Base-by-base conservation (phyloP, 2,113 vertebrate genomes). In the Lanius collurio region DNA sequence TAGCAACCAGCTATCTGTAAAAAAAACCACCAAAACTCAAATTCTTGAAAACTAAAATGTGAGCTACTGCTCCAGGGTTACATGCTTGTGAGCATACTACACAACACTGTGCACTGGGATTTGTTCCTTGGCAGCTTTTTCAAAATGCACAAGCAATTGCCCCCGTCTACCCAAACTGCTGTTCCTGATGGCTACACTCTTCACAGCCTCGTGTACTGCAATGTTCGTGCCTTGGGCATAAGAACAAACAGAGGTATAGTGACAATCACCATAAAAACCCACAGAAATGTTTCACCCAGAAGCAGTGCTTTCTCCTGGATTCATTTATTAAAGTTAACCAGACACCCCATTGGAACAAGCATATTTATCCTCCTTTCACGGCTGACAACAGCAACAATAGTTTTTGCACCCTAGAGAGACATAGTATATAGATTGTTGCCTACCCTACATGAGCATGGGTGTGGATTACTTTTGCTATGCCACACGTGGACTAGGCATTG, bases 281-380 rank as follows among this genome's bases (percentile, higher is more conserved):
- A 88, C 68, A 52, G 8, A 90, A 80, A 18, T 96, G 84, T 93
- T 95, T 98, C 93, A 98, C 87, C 97, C 98, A 98, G 10, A 95
- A 95, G 78, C 98, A 95, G 8, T 94, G 96, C 70, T 98, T 98
- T 77, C 95, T 97, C 56, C 97, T 96, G 31, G 98, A 97, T 87
- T 98, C 97, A 63, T 98, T 98, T 71, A 97, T 92, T 94, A 98
- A 96, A 22, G 90, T 96, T 82, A 98, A 93, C 11, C 94, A 85
- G 31, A 97, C 8, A 13, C 86, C 93, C 31, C 94, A 87, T 65
- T 65, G 78, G 83, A 98, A 94, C 76, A 98, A 94, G 16, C 41
- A 16, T 53, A 98, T 97, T 76, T 98, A 95, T 88, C 91, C 76
- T 79, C 97, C 98, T 94, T 97, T 98, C 69, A 94, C 7, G 4